These are phyloP conservation scores for Noctua comes DNA, from an alignment of 2,888 invertebrate genomes.

Conservation along the genomic window DNA sequence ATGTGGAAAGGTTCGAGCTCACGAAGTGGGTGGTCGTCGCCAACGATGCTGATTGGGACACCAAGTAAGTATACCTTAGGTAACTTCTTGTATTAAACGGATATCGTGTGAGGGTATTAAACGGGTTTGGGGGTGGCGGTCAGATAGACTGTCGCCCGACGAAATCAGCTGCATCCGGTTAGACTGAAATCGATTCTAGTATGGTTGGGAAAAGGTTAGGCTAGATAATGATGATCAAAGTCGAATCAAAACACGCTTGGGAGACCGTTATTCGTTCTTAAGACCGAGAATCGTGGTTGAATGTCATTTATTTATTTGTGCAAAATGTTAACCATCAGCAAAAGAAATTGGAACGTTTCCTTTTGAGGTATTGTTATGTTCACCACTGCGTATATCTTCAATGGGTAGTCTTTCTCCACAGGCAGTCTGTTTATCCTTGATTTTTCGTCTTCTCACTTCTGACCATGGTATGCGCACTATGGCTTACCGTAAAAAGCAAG, in stretches of 20 bases:
- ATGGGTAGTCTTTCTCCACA: background rate
- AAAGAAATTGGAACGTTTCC: background rate
- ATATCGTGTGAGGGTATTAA: background rate
- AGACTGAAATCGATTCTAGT: background rate
- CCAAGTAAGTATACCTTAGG: constrained; percentile 89
- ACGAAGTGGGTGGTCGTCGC: constrained; percentile 92
- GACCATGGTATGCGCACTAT: background rate
- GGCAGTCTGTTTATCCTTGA: background rate
- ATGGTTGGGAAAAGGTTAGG: background rate
- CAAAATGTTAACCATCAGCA: background rate
- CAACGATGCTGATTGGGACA: constrained; percentile 95
- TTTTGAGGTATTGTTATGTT: background rate
- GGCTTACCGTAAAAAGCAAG: background rate
- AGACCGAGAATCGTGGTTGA: too few species aligned
- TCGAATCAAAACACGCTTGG: background rate
- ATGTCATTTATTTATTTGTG: background rate
- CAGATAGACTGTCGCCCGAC: background rate
- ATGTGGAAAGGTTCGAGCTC: constrained; percentile 90
- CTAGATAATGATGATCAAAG: background rate
- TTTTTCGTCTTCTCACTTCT: background rate
- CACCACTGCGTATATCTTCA: background rate
- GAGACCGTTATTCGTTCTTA: background rate
- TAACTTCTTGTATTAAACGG: background rate
- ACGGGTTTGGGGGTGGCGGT: background rate
- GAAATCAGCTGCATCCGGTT: background rate